These are phyloP conservation scores for Protaetia brevitarsis DNA, from an alignment of 1,140 invertebrate species.

Conservation along the genomic window DNA sequence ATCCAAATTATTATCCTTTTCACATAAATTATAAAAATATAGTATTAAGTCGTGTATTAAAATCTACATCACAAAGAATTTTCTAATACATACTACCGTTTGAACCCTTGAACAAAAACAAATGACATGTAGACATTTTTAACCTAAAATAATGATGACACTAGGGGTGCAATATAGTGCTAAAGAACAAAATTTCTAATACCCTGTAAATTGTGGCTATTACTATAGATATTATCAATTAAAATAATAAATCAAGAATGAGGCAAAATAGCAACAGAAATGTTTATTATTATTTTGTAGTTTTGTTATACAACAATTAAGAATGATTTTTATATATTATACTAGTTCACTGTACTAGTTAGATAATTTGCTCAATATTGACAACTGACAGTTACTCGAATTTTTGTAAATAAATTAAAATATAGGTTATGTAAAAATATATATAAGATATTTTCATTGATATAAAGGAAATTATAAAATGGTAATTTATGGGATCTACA, in stretches of 20 bases:
- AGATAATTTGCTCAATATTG: too few relatives aligned
- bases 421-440: neutral
- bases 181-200: neutral
- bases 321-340: too few relatives aligned
- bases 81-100: neutral
- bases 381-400: neutral
- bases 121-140: neutral
- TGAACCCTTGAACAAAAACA: neutral
- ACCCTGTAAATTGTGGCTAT: too few relatives aligned
- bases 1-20: neutral
- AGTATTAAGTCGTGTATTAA: neutral
- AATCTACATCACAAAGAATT: neutral
- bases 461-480: slow-evolving; percentile 51
- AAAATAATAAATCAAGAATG: too few relatives aligned
- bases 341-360: too few relatives aligned
- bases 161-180: neutral
- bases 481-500: slow-evolving; percentile 93
- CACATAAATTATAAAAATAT: neutral
- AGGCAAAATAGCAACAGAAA: too few relatives aligned
- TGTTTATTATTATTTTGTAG: too few relatives aligned
- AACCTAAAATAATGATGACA: slow-evolving; percentile 7
- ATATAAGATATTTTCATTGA: neutral
- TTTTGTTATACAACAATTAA: too few relatives aligned
- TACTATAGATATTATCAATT: too few relatives aligned
- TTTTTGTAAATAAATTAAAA: neutral